Conservation (phyloP, 2,113 vertebrate genomes). For the Vombatus ursinus region DNA sequence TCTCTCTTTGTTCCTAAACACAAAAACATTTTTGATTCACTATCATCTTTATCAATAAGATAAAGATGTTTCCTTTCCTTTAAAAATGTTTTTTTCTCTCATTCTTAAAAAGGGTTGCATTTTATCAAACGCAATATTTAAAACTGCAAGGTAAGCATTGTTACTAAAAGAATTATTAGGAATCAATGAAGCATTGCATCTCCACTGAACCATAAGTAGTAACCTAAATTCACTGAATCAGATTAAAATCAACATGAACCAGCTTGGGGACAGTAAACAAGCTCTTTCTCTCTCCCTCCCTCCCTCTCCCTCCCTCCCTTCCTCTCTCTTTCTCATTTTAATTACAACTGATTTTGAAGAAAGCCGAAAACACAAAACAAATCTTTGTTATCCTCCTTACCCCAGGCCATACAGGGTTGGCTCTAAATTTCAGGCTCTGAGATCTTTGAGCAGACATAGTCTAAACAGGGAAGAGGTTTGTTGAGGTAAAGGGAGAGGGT, state of each 20-base stretch:
- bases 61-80: not conserved
- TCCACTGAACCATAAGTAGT: constrained; percentile 55
- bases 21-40: constrained; percentile 4
- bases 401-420: not conserved
- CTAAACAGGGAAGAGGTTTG: too few relatives aligned
- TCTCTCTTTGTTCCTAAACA: constrained; percentile 18
- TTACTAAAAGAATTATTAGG: constrained; percentile 63
- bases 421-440: too few relatives aligned
- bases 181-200: constrained; percentile 22
- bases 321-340: not conserved
- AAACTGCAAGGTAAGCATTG: constrained; percentile 52
- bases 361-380: not conserved
- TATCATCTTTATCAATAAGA: constrained; percentile 8
- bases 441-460: too few relatives aligned
- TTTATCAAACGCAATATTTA: constrained; percentile 2
- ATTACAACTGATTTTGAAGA: not conserved
- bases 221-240: constrained; percentile 62
- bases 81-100: not conserved
- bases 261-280: constrained; percentile 41
- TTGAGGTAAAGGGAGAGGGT: not conserved
- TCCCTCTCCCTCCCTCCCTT: not conserved
- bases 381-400: not conserved
- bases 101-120: constrained; percentile 27
- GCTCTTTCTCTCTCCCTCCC: too few relatives aligned
- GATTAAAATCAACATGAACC: constrained; percentile 66